phyloP scores from a whole-genome alignment of 1,140 invertebrate species.

The Magallana ariakensis region DNA sequence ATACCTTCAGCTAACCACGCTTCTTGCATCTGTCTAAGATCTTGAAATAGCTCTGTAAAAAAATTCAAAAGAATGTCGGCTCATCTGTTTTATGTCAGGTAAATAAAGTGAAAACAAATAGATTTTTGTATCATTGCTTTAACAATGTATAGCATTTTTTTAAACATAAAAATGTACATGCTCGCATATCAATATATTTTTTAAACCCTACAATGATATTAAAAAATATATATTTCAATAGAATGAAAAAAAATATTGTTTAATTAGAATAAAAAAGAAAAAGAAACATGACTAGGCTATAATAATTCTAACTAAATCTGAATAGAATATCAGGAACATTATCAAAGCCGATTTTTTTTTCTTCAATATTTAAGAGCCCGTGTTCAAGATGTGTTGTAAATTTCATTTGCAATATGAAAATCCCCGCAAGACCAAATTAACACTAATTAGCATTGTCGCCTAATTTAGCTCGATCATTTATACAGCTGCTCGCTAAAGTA shows the following conservation, averaged over 20 bases:
- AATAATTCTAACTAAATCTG: neutral
- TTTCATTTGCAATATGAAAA: conserved; percentile 39
- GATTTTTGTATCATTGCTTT: neutral
- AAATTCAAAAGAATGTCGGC: conserved; percentile 38
- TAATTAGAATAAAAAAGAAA: neutral
- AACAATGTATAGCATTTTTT: neutral
- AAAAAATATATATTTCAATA: no score
- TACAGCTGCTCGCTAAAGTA: conserved; percentile 35
- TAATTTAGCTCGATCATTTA: conserved; percentile 39
- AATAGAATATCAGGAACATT: neutral
- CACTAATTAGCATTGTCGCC: conserved; percentile 39
- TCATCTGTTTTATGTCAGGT: neutral
- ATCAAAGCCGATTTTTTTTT: neutral
- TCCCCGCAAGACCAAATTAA: conserved; percentile 38
- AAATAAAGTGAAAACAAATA: conserved; percentile 10
- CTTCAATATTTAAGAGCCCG: neutral
- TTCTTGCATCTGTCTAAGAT: conserved; percentile 76
- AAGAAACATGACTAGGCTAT: neutral
- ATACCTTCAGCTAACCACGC: conserved; percentile 74
- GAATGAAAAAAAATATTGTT: no score
- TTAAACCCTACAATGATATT: no score
- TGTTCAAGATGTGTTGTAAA: conserved; percentile 31
- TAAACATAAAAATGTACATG: neutral
- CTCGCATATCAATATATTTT: no score
- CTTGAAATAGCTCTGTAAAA: conserved; percentile 72